Evolutionary conservation across 2,113 vertebrate genomes (phyloP), one percentile per base, ranked within the genome.

Genomic region (Plectropomus leopardus): DNA sequence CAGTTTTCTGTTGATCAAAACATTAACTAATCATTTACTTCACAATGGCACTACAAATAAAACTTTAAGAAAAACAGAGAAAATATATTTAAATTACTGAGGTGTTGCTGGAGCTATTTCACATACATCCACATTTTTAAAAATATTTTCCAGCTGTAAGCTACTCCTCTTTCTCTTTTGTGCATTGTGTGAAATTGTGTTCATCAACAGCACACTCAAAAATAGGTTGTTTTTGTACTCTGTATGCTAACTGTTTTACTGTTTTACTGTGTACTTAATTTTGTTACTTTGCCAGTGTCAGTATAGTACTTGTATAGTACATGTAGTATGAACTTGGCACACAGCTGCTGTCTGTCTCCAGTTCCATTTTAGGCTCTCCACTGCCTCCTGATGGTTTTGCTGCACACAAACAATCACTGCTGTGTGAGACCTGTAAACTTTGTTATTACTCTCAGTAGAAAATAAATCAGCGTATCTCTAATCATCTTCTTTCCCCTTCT

Each of bases 331-430:
- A 23, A 71, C 73, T 30, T 82, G 66, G 76, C 64, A 26, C 61
- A 36, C 24, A 13, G 47, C 36, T 32, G 10, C 15, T 48, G 26
- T 76, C 16, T 30, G 32, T 48, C 55, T 80, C 30, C 26, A 60
- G 0, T 9, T 60, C 34, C 48, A 11, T 65, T 69, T 14, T 23
- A 63, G 72, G 83, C 89, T 87, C 91, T 87, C 78, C 78, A 75
- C 89, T 91, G 87, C 93, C 92, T 73, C 92, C 93, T 93, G 77
- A 87, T 92, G 94, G 75, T 54, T 47, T 0, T 57, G 0, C 61
- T 47, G 50, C 28, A 45, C 34, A 66, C 23, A 44, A 14, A 72
- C 34, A 75, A 1, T 15, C 26, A 48, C 32, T 26, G 53, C 59
- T 26, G 36, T 58, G 17, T 60, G 26, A 17, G n/a, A 77, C 47